Evolutionary conservation across 2,797 vertebrate genomes (phyloP), one percentile per base, ranked within the genome.

Genomic region (Rhinophrynus dorsalis): DNA sequence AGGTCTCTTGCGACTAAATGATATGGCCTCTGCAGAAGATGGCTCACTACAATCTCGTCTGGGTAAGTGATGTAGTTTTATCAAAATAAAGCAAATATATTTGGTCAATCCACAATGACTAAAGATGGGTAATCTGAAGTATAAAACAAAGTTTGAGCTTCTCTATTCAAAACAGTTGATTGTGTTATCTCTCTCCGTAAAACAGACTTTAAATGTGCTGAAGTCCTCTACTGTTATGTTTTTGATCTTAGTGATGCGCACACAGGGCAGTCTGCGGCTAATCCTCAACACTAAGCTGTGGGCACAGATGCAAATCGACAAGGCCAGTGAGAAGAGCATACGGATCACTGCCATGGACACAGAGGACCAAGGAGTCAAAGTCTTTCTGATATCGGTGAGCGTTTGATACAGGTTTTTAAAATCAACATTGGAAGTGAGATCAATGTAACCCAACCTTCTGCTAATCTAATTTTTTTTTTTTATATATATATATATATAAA

Each of bases 261-360:
- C 97, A 77, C 97, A 99, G 77, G 97, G 97, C 67, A 98, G 97
- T 80, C 88, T 99, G 68, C 90, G 97, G 64, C 85, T 99, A 78
- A 99, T 99, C 86, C 90, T 99, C 78, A 99, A 99, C 85, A 98
- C 96, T 77, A 99, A 99, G 85, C 94, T 99, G 24, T 99, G 97
- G 97, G 90, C 96, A 15, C 96, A 98, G 89, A 99, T 98, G 97
- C 97, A 99, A 82, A 96, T 99, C 1, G 97, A 99, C 82, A 99
- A 98, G 86, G 96, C 96, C 84, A 98, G 97, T 3, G 97, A 99
- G 83, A 98, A 98, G 81, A 96, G 97, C 44, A 93, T 99, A 76
- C 93, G 97, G 30, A 94, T 99, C 89, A 99, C 96, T 0, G 97
- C 97, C 82, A 97, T 96, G 90, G 97, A 99, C 81, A 95, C 97